A percentile compares a stretch with the other conserved stretches of the same genome.
These are phyloP conservation scores for Andrena minutula DNA, from an alignment of 2,888 invertebrate genomes.

Conservation along the genomic window DNA sequence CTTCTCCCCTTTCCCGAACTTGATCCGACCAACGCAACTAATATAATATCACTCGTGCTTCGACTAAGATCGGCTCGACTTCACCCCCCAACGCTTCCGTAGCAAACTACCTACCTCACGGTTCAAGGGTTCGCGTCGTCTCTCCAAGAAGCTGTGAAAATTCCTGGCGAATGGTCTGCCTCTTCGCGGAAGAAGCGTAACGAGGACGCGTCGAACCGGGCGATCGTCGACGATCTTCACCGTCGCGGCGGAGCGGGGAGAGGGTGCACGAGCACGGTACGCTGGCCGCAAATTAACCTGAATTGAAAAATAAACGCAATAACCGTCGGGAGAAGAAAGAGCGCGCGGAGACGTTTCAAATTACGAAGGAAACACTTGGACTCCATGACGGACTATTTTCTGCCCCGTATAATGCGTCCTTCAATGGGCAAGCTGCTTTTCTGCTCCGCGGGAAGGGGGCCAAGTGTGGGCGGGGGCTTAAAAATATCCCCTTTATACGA, in stretches of 20 bases:
- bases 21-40: no score
- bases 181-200: not conserved
- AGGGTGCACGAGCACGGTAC: not conserved
- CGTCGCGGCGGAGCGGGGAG: not conserved
- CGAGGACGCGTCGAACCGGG: not conserved
- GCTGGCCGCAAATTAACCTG: constrained; percentile 64
- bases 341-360: constrained; percentile 53
- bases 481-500: constrained; percentile 67
- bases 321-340: constrained; percentile 35
- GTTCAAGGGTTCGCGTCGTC: not conserved
- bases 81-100: not conserved
- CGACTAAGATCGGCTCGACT: not conserved
- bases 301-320: constrained; percentile 70
- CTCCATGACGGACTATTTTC: constrained; percentile 67
- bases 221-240: not conserved
- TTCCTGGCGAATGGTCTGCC: not conserved
- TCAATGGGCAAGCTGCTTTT: constrained; percentile 63
- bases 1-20: no score
- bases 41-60: no score
- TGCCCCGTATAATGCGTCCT: constrained; percentile 60
- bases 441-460: constrained; percentile 14
- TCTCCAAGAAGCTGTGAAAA: not conserved
- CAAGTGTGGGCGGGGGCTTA: constrained; percentile 37
- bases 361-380: constrained; percentile 59
- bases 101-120: not conserved